Evolutionary conservation across 2,797 vertebrate species (phyloP), one percentile per base, ranked within the genome.

Genomic region (Acanthopagrus latus): DNA sequence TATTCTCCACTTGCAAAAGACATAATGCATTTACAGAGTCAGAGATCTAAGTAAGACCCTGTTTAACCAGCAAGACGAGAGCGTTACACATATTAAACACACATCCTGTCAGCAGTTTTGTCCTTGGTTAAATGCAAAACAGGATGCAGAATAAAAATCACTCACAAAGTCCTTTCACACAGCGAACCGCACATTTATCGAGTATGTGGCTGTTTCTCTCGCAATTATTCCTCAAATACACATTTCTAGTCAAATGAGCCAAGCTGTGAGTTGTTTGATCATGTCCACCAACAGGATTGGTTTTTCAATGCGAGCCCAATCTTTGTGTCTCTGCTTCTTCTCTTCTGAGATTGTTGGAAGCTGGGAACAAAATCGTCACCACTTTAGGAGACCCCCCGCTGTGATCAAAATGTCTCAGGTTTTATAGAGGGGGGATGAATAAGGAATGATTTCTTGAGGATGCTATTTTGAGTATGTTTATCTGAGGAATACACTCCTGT

Each of bases 191-290:
- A 56, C 12, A n/a, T 68, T 69, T 57, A 55, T 33, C 0, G 3
- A 48, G 54, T 20, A 21, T 16, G 20, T 52, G 14, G 23, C 18
- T 51, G 25, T 60, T 72, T 72, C 64, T 68, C 47, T 29, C 7
- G 20, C 59, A 69, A 21, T 73, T 69, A 57, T 25, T 23, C 62
- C 41, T 4, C 20, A 48, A 78, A 48, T 11, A 7, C 17, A 44
- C 7, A 20, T 56, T 48, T 47, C 51, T 58, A 16, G 21, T 56
- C 23, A 81, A 74, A 77, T 41, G 58, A 67, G 48, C 63, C 44
- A 46, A 33, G 63, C 63, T 62, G 71, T 21, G 43, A 79, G 48
- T 12, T 46, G 57, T 71, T 77, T 60, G 55, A 69, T 51, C n/a
- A 51, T 58, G 23, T 60, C 17, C 13, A 10, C 18, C 47, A 27